Evolutionary conservation across 2,797 vertebrate genomes (phyloP).

Genomic region (Bradypus variegatus): DNA sequence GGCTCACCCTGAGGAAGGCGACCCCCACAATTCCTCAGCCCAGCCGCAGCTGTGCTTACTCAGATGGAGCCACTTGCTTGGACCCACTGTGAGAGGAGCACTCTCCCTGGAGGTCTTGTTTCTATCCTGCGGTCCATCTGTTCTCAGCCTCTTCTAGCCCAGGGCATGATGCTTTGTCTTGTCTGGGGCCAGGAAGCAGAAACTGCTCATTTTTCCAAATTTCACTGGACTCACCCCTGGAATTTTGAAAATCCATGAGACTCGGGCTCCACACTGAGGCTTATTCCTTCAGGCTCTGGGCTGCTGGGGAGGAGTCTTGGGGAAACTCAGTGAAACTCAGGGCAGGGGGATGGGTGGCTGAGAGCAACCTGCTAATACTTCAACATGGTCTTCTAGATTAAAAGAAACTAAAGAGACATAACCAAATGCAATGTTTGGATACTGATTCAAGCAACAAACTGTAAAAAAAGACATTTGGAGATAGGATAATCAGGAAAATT

Average conservation of each 20-base stretch:
- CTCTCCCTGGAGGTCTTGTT: neutral
- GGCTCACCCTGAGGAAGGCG: neutral
- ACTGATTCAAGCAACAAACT: neutral
- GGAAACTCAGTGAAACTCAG: neutral
- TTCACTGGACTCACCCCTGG: neutral
- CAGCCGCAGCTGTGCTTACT: neutral
- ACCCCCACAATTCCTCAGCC: neutral
- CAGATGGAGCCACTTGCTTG: neutral
- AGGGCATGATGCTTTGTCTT: neutral
- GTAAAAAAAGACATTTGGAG: neutral
- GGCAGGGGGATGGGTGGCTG: neutral
- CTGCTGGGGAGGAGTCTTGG: neutral
- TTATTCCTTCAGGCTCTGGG: neutral
- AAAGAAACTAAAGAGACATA: neutral
- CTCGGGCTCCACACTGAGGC: neutral
- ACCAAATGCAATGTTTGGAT: neutral
- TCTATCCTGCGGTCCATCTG: too few species aligned
- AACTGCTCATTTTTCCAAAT: neutral
- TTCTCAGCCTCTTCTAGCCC: neutral
- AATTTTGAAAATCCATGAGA: neutral
- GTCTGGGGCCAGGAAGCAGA: neutral
- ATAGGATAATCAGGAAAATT: neutral
- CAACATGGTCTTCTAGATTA: neutral
- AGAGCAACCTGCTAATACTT: neutral
- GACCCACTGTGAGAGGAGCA: accelerated